These are phyloP conservation scores for Drosophila ezoana DNA, from an alignment of 2,888 invertebrate species.

Conservation along the genomic window DNA sequence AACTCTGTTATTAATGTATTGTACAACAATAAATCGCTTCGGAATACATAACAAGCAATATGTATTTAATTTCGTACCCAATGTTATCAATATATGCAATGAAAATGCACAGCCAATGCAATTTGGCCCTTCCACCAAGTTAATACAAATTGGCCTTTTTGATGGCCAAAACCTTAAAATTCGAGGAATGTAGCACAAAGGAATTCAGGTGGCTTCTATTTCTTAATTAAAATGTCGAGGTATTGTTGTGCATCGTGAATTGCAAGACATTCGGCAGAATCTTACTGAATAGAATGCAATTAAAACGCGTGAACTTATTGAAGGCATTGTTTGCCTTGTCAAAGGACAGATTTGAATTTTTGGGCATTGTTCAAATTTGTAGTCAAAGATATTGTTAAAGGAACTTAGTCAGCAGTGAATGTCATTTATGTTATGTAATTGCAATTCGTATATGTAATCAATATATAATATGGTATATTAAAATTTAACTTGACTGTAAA, in stretches of 20 bases:
- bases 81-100: neutral
- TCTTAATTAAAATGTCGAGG: slow-evolving; percentile 2
- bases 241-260: neutral
- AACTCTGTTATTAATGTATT: no score
- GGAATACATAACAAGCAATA: no score
- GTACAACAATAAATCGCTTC: no score
- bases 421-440: neutral
- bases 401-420: neutral
- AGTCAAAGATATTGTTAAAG: neutral
- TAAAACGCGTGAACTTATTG: slow-evolving; percentile 5
- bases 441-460: no score
- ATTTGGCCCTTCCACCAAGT: neutral
- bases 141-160: slow-evolving; percentile 2
- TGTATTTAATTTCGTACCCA: no score
- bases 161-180: slow-evolving; percentile 8
- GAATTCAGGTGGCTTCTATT: neutral
- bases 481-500: no score
- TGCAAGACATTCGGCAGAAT: neutral
- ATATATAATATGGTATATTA: no score
- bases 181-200: slow-evolving; percentile 14
- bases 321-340: slow-evolving; percentile 13
- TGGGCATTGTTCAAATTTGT: neutral
- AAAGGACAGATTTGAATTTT: neutral
- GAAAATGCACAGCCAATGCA: neutral
- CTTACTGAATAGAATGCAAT: slow-evolving; percentile 22